Conservation (phyloP, 2,113 vertebrate genomes). For the Epinephelus moara region DNA sequence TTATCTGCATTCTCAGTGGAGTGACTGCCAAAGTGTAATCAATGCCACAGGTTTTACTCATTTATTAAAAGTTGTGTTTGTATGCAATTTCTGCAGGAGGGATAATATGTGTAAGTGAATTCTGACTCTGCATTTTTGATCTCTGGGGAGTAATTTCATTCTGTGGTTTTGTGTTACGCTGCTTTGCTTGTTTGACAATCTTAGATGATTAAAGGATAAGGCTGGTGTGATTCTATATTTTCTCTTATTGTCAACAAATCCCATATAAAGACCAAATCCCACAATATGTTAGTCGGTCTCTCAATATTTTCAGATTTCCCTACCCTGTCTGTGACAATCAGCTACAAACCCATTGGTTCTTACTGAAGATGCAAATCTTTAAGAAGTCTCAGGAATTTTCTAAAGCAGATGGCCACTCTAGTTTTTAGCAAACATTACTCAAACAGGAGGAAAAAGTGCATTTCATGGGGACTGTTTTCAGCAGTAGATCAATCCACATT, state of each 20-base stretch:
- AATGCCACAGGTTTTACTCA: conserved; percentile 27
- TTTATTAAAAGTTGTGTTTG: conserved; percentile 25
- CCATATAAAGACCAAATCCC: neutral
- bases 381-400: no score
- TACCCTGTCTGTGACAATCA: neutral
- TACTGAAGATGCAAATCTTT: no score
- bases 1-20: conserved; percentile 21
- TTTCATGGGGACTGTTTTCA: no score
- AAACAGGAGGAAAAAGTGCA: no score
- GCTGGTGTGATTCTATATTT: neutral
- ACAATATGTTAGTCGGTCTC: neutral
- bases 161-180: neutral
- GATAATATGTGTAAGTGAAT: conserved; percentile 21
- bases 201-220: neutral
- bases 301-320: neutral
- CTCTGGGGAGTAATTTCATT: neutral
- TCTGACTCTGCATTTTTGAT: conserved; percentile 28
- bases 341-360: neutral
- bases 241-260: neutral
- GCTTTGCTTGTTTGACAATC: neutral
- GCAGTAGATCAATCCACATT: no score
- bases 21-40: conserved; percentile 39
- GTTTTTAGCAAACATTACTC: neutral
- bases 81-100: conserved; percentile 8
- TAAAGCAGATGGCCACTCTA: neutral